A percentile compares a stretch with the other conserved stretches of the same genome.
These are phyloP conservation scores for Leptopilina myrica DNA, from an alignment of 2,888 invertebrate genomes.

Conservation along the genomic window DNA sequence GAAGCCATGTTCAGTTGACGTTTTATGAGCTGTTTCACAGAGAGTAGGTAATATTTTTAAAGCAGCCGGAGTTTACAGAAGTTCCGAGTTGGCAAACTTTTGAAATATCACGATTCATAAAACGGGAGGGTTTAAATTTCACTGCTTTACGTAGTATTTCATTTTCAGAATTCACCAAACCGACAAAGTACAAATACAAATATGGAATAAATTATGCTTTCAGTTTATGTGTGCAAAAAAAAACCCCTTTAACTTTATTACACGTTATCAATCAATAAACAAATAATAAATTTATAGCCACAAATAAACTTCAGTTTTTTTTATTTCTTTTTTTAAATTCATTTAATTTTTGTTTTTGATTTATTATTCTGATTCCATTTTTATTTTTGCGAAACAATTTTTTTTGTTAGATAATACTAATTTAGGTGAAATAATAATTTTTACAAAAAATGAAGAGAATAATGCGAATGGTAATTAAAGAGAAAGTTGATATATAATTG, in stretches of 20 bases:
- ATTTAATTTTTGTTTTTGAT: too few relatives aligned
- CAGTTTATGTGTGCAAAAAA: not conserved
- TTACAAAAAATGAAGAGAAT: not conserved
- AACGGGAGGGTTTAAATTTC: conserved; percentile 16
- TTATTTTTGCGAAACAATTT: too few relatives aligned
- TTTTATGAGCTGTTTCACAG: conserved; percentile 22
- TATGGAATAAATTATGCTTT: conserved; percentile 21
- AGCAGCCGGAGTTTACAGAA: conserved; percentile 25
- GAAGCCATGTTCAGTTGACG: conserved; percentile 4
- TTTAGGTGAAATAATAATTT: not conserved
- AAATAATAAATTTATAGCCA: too few relatives aligned
- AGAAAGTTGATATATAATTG: conserved; percentile 9
- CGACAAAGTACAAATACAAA: conserved; percentile 7
- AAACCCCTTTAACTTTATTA: not conserved
- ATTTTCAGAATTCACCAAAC: conserved; percentile 34
- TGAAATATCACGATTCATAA: conserved; percentile 28
- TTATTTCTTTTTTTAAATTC: too few relatives aligned
- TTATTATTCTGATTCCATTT: too few relatives aligned
- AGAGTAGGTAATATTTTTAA: conserved; percentile 31
- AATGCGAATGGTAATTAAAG: conserved; percentile 1
- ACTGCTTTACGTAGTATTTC: conserved; percentile 13
- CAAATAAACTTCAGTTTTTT: too few relatives aligned
- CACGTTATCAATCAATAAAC: not conserved
- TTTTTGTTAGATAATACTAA: too few relatives aligned
- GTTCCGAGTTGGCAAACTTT: conserved; percentile 34